These are phyloP conservation scores for Caenorhabditis latens DNA, from an alignment of 1,140 invertebrate species.

Conservation along the genomic window DNA sequence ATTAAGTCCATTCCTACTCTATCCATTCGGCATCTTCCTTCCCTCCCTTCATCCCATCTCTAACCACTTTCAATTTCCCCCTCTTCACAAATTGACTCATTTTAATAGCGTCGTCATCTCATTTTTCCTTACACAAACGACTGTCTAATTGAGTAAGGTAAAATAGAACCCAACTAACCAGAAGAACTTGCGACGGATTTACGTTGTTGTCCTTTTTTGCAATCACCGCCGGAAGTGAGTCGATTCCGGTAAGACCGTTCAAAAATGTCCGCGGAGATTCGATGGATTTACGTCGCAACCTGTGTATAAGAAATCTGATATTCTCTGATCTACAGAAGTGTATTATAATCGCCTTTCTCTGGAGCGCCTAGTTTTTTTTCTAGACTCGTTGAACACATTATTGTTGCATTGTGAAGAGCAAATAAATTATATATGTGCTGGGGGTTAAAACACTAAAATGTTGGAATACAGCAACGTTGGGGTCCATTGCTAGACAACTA, in stretches of 20 bases:
- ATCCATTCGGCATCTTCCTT: conserved; percentile 5
- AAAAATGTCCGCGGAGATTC: conserved; percentile 42
- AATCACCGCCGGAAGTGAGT: conserved; percentile 47
- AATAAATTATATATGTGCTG: conserved; percentile 19
- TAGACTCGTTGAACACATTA: neutral
- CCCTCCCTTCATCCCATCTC: neutral
- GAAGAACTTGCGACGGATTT: conserved; percentile 47
- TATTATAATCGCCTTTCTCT: neutral
- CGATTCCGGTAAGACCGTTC: conserved; percentile 39
- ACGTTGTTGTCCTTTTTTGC: conserved; percentile 54
- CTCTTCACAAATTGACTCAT: conserved; percentile 52
- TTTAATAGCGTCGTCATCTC: conserved; percentile 36
- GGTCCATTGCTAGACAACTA: neutral
- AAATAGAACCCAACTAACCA: conserved; percentile 30
- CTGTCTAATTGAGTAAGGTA: conserved; percentile 1
- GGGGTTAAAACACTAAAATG: conserved; percentile 25
- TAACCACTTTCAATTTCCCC: neutral
- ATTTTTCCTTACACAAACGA: neutral
- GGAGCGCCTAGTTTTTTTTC: neutral
- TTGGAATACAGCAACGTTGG: neutral
- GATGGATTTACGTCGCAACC: conserved; percentile 38
- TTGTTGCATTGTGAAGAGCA: neutral
- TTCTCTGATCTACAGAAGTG: neutral
- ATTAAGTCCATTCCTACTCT: conserved; percentile 11
- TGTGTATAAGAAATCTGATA: conserved; percentile 38